phyloP scores from a whole-genome alignment of 1,140 invertebrate genomes.

The Lysiphlebus fabarum region DNA sequence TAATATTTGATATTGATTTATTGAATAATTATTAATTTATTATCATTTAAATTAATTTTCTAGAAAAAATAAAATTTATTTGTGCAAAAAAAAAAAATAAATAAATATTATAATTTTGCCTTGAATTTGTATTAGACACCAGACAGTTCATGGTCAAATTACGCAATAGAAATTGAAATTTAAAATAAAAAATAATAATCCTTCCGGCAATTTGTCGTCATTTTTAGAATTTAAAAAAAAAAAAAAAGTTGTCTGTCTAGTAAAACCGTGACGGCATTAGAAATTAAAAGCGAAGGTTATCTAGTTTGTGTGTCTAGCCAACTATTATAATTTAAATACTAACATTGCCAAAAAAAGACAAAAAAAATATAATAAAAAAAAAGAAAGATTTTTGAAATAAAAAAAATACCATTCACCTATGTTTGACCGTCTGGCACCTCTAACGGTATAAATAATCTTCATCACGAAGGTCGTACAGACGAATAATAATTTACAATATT shows the following conservation, averaged over 20 bases:
- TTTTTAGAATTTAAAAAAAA: neutral
- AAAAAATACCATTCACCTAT: neutral
- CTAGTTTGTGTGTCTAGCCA: no score
- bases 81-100: neutral
- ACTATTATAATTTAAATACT: no score
- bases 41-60: no score
- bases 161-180: slow-evolving; percentile 11
- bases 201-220: slow-evolving; percentile 10
- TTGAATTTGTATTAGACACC: slow-evolving; percentile 12
- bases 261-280: slow-evolving; percentile 4
- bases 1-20: no score
- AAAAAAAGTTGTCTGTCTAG: slow-evolving; percentile 3
- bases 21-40: no score
- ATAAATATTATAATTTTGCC: neutral
- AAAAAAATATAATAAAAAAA: no score
- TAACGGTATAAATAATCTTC: slow-evolving; percentile 36
- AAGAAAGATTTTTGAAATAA: no score
- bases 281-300: slow-evolving; percentile 15
- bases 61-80: neutral
- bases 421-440: slow-evolving; percentile 48
- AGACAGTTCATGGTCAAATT: slow-evolving; percentile 19
- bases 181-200: slow-evolving; percentile 9
- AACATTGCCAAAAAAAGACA: no score
- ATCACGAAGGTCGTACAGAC: slow-evolving; percentile 28
- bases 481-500: slow-evolving; percentile 13